phyloP scores from a whole-genome alignment of 2,113 vertebrate genomes.

The Chamaetylas fuelleborni region DNA sequence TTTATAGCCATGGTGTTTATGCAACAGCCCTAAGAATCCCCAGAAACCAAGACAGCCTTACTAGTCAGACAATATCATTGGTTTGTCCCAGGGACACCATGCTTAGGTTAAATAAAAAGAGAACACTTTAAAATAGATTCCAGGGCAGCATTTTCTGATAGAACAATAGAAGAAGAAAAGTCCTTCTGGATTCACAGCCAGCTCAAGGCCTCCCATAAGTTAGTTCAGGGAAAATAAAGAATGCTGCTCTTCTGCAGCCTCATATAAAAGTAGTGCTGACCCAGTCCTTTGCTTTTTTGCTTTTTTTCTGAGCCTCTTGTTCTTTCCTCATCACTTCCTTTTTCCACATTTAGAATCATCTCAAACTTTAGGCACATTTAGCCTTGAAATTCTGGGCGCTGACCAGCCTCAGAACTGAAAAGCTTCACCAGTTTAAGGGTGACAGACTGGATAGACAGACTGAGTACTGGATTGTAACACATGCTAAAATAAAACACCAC shows the following conservation, averaged over 20 bases:
- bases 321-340: neutral
- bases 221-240: neutral
- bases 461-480: neutral
- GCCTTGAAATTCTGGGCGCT: neutral
- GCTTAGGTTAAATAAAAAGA: neutral
- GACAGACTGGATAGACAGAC: neutral
- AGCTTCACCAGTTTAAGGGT: neutral
- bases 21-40: neutral
- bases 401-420: neutral
- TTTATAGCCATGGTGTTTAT: neutral
- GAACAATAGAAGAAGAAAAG: neutral
- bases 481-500: neutral
- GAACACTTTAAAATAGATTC: neutral
- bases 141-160: neutral
- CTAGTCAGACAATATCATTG: neutral
- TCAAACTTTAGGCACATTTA: neutral
- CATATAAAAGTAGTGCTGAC: neutral
- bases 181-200: neutral
- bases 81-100: neutral
- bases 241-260: neutral
- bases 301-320: neutral
- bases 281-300: neutral
- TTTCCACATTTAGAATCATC: neutral
- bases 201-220: neutral
- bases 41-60: neutral